Percentiles rank a stretch among this genome's conserved stretches.
Evolutionary conservation across 2,113 vertebrate species (phyloP).

Genomic region (Circaetus cinerascens): DNA sequence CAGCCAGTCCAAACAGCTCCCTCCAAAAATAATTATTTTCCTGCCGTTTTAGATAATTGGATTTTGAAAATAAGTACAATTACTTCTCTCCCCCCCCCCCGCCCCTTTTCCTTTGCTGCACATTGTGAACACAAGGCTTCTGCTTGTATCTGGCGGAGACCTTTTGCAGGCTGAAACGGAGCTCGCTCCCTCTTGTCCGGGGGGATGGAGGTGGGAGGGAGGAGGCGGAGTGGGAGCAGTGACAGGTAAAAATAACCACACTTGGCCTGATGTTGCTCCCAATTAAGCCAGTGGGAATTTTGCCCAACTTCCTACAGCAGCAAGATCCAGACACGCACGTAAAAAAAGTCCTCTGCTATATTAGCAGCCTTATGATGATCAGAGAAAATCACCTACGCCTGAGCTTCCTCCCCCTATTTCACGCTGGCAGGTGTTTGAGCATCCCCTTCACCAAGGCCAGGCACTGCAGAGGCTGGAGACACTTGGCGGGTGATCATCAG

Average conservation of each 20-base stretch:
- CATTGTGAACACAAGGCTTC: fast-evolving
- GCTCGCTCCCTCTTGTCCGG: background rate
- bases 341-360: background rate
- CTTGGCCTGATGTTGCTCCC: conserved; percentile 35
- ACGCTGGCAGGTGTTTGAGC: background rate
- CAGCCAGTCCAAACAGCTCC: background rate
- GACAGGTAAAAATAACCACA: conserved; percentile 53
- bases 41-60: background rate
- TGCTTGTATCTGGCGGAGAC: background rate
- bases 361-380: background rate
- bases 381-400: fast-evolving
- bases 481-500: too few species aligned
- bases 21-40: background rate
- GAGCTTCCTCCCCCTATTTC: background rate
- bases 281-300: conserved; percentile 22
- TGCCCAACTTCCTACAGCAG: conserved; percentile 6
- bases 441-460: background rate
- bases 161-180: background rate
- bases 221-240: background rate
- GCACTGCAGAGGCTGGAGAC: background rate
- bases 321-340: background rate
- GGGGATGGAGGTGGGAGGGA: background rate
- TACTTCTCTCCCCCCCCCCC: fast-evolving
- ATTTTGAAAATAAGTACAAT: conserved; percentile 1
- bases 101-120: background rate